Percentiles rank a stretch among this genome's conserved stretches.
Evolutionary conservation across 2,113 vertebrate species (phyloP).

Genomic region (Rhea americana): DNA sequence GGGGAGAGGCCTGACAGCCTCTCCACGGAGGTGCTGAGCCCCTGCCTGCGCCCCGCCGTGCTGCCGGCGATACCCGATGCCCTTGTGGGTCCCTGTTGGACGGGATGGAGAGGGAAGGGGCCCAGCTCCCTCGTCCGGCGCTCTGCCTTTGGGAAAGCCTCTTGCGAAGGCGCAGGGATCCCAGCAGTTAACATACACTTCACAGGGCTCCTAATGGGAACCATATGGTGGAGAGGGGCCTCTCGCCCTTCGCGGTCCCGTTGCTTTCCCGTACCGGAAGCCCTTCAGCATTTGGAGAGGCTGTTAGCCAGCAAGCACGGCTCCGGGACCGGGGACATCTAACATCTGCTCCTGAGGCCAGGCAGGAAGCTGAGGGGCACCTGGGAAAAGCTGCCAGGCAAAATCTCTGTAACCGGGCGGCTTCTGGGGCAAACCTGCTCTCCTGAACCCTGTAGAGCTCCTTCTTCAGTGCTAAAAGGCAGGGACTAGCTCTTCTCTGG

Average conservation of each 20-base stretch:
- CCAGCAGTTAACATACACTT: neutral
- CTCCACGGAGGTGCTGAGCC: neutral
- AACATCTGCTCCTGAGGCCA: neutral
- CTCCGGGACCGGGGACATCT: neutral
- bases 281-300: neutral
- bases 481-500: neutral
- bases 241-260: neutral
- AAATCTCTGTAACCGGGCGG: fast-evolving
- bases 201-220: conserved; percentile 32
- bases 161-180: neutral
- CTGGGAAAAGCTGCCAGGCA: fast-evolving
- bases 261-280: neutral
- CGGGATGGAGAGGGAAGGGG: neutral
- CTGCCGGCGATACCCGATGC: fast-evolving
- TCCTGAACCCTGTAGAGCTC: neutral
- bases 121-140: fast-evolving
- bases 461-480: fast-evolving
- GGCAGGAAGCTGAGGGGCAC: neutral
- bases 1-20: neutral
- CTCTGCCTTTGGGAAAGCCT: conserved; percentile 1
- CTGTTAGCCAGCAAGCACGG: neutral
- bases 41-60: fast-evolving
- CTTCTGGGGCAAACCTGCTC: neutral
- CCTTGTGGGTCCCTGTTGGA: neutral
- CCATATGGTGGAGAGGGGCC: conserved; percentile 48